phyloP scores from a whole-genome alignment of 2,113 vertebrate genomes.

The Raja brachyura region DNA sequence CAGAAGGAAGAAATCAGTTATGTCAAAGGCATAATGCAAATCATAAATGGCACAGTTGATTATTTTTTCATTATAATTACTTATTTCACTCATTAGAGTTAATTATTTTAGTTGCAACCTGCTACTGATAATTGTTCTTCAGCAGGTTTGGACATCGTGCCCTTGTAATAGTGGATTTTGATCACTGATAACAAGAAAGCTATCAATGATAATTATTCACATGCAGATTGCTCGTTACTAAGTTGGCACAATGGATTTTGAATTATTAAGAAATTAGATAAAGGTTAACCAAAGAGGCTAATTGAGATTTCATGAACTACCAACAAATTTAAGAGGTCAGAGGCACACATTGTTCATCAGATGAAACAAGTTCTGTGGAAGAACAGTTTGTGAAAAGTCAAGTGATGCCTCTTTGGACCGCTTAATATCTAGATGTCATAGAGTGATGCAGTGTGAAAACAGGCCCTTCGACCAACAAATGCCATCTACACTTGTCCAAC shows the following conservation, averaged over 20 bases:
- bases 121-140: conserved; percentile 1
- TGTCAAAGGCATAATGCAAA: not conserved
- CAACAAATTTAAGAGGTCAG: not conserved
- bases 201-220: not conserved
- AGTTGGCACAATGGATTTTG: not conserved
- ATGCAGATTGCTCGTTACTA: not conserved
- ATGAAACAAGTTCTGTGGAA: not conserved
- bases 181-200: not conserved
- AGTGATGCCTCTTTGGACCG: not conserved
- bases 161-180: not conserved
- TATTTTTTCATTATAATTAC: not conserved
- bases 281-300: not conserved
- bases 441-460: too few species aligned
- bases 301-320: not conserved
- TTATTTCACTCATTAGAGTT: conserved; percentile 9
- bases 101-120: not conserved
- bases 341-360: not conserved
- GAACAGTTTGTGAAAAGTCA: not conserved
- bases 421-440: not conserved
- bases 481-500: too few species aligned
- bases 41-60: not conserved
- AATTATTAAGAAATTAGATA: not conserved
- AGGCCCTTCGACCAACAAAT: too few species aligned
- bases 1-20: not conserved
- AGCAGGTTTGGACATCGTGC: not conserved